Evolutionary conservation across 1,140 invertebrate genomes (phyloP).

Genomic region (Heterodera schachtii): DNA sequence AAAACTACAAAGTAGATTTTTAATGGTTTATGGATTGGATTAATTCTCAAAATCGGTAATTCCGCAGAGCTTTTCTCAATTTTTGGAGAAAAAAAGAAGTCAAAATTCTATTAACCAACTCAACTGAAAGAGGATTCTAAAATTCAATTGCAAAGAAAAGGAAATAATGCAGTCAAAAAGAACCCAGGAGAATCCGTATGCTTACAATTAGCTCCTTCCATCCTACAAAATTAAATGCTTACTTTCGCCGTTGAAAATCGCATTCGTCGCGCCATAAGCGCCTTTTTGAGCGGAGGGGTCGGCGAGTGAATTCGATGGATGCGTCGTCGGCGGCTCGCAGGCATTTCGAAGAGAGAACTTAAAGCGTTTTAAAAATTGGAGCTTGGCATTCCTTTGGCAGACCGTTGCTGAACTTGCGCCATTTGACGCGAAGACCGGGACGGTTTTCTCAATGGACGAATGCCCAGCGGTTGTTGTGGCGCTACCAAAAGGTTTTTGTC

Average conservation of each 20-base stretch:
- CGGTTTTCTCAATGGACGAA: not conserved
- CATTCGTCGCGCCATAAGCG: slow-evolving; percentile 1
- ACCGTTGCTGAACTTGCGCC: not conserved
- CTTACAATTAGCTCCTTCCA: too few relatives aligned
- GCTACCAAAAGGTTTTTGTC: not conserved
- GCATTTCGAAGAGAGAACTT: not conserved
- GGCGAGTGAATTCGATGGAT: not conserved
- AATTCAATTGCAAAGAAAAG: too few relatives aligned
- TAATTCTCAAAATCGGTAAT: too few relatives aligned
- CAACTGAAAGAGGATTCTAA: too few relatives aligned
- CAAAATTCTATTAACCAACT: too few relatives aligned
- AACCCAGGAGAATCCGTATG: too few relatives aligned
- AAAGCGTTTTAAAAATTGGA: too few relatives aligned
- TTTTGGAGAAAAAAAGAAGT: too few relatives aligned
- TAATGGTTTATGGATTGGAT: not conserved
- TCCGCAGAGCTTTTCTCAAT: too few relatives aligned
- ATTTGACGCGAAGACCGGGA: not conserved
- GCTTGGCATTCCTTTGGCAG: not conserved
- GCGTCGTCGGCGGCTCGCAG: not conserved
- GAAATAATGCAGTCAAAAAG: too few relatives aligned
- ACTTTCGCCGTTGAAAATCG: slow-evolving; percentile 45
- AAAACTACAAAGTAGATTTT: slow-evolving; percentile 45
- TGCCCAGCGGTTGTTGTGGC: not conserved
- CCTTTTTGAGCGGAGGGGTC: not conserved
- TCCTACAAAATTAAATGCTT: too few relatives aligned